Base-by-base conservation (phyloP, 2,797 vertebrate genomes). In the Podarcis siculus region DNA sequence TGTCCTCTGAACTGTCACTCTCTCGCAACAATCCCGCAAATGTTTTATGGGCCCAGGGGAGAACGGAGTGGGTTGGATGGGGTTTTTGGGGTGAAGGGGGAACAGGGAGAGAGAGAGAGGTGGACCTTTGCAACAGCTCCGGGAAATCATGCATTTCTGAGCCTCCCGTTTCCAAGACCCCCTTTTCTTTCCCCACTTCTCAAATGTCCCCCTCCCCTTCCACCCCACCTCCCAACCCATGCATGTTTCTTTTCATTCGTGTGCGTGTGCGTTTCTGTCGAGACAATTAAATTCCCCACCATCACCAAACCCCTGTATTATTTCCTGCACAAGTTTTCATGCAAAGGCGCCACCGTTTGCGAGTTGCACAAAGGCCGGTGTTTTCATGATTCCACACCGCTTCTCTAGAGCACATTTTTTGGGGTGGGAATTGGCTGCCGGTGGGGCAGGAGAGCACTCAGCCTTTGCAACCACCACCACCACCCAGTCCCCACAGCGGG, bases 61-160 rank as follows among this genome's bases (percentile, higher is more conserved):
- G 13, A 42, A 9, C 8, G 2, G 23, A 72, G 39, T 21, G 4
- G 49, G 13, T 55, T 1, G 13, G 49, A 4, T 15, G 49, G 49
- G 3, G 1, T 49, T 49, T 55, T 13, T 3, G 12, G 39, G 23
- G 27, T 37, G 4, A 2, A 12, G 13, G 0, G 19, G 76, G 42
- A 42, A 10, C 0, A 3, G 19, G 8, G 39, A 30, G 45, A 21
- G 5, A 23, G 64, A 13, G 9, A 0, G 0, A 45, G 25, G 1
- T 42, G n/a, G 49, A 3, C 64, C 13, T 4, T 0, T 2, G 67
- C 1, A 0, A 8, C 75, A 19, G 77, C 19, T 7, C 13, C 9
- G 15, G 3, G 35, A 71, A 66, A 30, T 10, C 25, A 4, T 27
- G 0, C 2, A 2, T 35, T 45, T 85, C 15, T 8, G 86, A 69